These are phyloP conservation scores for Argyresthia goedartella DNA, from an alignment of 2,888 invertebrate genomes.

Conservation along the genomic window DNA sequence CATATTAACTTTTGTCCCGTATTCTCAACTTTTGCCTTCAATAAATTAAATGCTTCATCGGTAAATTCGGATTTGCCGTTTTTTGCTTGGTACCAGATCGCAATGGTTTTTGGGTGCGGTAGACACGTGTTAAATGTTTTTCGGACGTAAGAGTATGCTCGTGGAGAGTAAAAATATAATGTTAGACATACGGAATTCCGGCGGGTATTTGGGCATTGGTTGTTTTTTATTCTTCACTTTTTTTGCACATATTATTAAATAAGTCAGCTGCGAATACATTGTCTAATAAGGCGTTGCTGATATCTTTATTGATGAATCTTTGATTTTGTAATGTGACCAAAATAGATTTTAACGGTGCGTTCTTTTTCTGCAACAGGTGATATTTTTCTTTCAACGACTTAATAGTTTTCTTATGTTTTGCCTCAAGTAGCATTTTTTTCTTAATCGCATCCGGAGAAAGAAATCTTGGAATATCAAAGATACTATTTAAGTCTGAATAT, in stretches of 20 bases:
- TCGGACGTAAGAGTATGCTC: not conserved
- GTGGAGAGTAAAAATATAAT: not conserved
- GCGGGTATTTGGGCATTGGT: not conserved
- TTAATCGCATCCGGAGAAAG: too few relatives aligned
- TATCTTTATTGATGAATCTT: not conserved
- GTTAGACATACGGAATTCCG: not conserved
- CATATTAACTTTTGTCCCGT: constrained; percentile 13
- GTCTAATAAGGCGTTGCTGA: not conserved
- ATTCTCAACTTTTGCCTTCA: constrained; percentile 12
- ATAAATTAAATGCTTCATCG: constrained; percentile 16
- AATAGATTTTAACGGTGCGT: not conserved
- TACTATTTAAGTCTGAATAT: too few relatives aligned
- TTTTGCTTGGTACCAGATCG: constrained; percentile 19
- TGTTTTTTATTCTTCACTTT: not conserved
- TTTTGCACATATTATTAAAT: not conserved
- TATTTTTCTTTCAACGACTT: not conserved
- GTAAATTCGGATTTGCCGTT: constrained; percentile 22
- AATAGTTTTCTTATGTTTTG: too few relatives aligned
- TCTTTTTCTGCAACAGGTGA: not conserved
- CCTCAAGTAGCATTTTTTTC: too few relatives aligned
- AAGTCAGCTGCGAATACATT: not conserved
- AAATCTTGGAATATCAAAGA: too few relatives aligned
- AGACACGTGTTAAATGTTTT: constrained; percentile 8
- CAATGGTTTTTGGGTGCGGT: constrained; percentile 20
- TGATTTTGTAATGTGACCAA: not conserved